Evolutionary conservation across 2,113 vertebrate species (phyloP).

Genomic region (Hepsetus odoe): DNA sequence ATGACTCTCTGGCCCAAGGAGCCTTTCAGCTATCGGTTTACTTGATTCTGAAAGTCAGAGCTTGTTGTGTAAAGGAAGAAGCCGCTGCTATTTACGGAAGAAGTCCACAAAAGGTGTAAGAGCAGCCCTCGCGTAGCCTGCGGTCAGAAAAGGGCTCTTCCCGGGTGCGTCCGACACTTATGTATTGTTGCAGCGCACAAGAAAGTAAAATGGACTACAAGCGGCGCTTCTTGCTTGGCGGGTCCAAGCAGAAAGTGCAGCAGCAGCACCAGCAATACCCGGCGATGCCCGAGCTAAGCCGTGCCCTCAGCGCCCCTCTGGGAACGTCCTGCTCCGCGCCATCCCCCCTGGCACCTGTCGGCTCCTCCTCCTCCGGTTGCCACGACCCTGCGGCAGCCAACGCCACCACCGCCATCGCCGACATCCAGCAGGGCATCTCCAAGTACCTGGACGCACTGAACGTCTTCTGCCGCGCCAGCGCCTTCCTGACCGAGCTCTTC

Average conservation of each 20-base stretch:
- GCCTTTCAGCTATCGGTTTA: slow-evolving; percentile 81
- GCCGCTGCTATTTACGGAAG: background rate
- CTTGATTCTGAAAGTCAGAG: slow-evolving; percentile 72
- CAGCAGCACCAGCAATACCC: slow-evolving; percentile 92
- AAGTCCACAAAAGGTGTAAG: background rate
- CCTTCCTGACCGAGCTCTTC: slow-evolving; percentile 97
- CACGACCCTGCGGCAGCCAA: slow-evolving; percentile 75
- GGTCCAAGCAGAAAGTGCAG: slow-evolving; percentile 99
- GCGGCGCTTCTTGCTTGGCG: slow-evolving; percentile 99
- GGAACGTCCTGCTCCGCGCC: slow-evolving; percentile 80
- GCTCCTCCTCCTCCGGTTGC: slow-evolving; percentile 67
- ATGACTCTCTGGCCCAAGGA: slow-evolving; percentile 85
- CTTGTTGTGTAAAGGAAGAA: slow-evolving; percentile 46
- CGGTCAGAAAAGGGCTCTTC: slow-evolving; percentile 52
- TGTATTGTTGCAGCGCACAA: slow-evolving; percentile 99
- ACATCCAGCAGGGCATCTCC: slow-evolving; percentile 99
- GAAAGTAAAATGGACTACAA: slow-evolving; percentile 99
- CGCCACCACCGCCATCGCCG: slow-evolving; percentile 87
- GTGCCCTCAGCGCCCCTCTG: slow-evolving; percentile 89
- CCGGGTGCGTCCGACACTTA: slow-evolving; percentile 77
- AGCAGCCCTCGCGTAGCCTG: background rate
- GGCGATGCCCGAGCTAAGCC: slow-evolving; percentile 89
- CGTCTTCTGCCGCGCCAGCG: slow-evolving; percentile 95
- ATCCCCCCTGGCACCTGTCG: slow-evolving; percentile 71
- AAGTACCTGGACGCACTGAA: slow-evolving; percentile 98